Evolutionary conservation across 2,888 invertebrate species (phyloP), one percentile per base, ranked within the genome.

Genomic region (Gymnocheta viridis): DNA sequence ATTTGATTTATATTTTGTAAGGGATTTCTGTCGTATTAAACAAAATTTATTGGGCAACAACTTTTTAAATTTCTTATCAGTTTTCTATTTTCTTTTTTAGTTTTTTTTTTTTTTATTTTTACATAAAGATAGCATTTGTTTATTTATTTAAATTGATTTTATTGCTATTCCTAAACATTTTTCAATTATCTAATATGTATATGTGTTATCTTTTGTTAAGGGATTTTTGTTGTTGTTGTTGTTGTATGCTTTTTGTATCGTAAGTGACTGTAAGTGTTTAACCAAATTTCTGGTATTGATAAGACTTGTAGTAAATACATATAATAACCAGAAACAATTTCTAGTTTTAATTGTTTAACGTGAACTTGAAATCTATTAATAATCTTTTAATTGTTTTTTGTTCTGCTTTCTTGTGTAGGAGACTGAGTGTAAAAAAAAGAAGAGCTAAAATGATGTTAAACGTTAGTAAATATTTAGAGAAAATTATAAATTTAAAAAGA

Each of bases 341-440:
- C 41, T 29, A 56, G 17, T 47, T 14, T 51, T 77, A 60, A 49
- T 60, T 67, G 49, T 62, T 60, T 69, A 24, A 35, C 38, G 22
- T 80, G 69, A 81, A 70, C 69, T 74, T 81, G 69, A 81, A 64
- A 67, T 56, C 54, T 64, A 70, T 64, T 70, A 64, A 44, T 79
- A 62, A 67, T 24, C 22, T 10, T 9, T 14, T 62, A 58, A 32
- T 58, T 35, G 56, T 9, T 22, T 35, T 60, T 38, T 22, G 6
- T 38, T 54, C n/a, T 27, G 14, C 5, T 24, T 12, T 14, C 14
- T 2, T 12, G 24, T 24, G 51, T 17, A 44, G 17, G 44, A 7
- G 44, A 47, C 7, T 47, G 6, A 19, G 2, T 19, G 17, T 19
- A 47, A 19, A 47, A 47, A 19, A 47, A 47, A 47, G n/a, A 12